These are phyloP conservation scores for Choristoneura rosaceana DNA, from an alignment of 2,888 invertebrate species.

Conservation along the genomic window DNA sequence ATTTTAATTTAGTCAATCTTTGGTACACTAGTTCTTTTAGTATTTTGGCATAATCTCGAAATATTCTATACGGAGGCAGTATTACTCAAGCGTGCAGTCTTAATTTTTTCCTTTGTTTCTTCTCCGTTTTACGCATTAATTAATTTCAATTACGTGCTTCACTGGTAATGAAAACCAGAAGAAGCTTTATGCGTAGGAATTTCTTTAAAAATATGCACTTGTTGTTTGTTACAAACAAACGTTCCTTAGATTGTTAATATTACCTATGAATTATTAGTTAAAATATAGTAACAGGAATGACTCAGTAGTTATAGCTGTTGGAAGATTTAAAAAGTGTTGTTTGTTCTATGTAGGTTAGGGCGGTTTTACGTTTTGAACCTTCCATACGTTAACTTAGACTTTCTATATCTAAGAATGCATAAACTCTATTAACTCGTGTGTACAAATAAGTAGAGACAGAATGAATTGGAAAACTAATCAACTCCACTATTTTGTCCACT, in stretches of 20 bases:
- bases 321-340: too few relatives aligned
- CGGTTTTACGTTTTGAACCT: too few relatives aligned
- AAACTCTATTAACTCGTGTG: neutral
- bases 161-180: conserved; percentile 52
- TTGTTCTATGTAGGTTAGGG: too few relatives aligned
- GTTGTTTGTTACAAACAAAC: conserved; percentile 42
- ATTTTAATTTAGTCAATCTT: too few relatives aligned
- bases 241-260: neutral
- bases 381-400: too few relatives aligned
- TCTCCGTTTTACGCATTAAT: conserved; percentile 52
- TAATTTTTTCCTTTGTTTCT: conserved; percentile 44
- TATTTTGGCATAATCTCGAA: too few relatives aligned
- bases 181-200: conserved; percentile 41
- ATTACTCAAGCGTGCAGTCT: conserved; percentile 21
- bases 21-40: too few relatives aligned
- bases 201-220: conserved; percentile 46
- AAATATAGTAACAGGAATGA: too few relatives aligned
- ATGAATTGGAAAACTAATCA: conserved; percentile 27
- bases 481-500: conserved; percentile 28
- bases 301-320: too few relatives aligned
- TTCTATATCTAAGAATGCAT: too few relatives aligned
- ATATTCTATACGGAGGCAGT: conserved; percentile 6
- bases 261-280: neutral
- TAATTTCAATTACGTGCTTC: conserved; percentile 60
- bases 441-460: neutral